Percentiles rank a stretch among this genome's conserved stretches.
Conservation (phyloP, 2,797 vertebrate genomes). For the Lepidocolaptes lacrymiger region DNA sequence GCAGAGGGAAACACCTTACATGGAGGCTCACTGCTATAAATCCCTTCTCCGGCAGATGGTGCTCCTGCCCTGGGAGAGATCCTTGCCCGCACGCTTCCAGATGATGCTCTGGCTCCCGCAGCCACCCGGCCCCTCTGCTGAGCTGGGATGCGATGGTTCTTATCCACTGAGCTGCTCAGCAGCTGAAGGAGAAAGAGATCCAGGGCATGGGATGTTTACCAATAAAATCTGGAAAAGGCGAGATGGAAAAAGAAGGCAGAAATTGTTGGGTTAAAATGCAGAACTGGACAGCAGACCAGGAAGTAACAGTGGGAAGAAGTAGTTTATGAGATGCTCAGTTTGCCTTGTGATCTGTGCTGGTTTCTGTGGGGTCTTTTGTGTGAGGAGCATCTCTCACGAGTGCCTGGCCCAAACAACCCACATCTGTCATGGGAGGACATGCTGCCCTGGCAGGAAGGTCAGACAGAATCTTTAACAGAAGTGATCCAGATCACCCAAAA, state of each 20-base stretch:
- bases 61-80: conserved; percentile 37
- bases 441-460: not conserved
- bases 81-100: fast-evolving
- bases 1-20: fast-evolving
- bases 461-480: not conserved
- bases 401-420: not conserved
- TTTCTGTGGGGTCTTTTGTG: not conserved
- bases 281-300: not conserved
- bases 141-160: not conserved
- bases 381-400: not conserved
- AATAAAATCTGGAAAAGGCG: not conserved
- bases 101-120: not conserved
- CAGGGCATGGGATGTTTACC: not conserved
- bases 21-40: not conserved
- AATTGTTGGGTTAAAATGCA: not conserved
- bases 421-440: fast-evolving
- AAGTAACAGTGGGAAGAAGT: not conserved
- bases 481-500: not conserved
- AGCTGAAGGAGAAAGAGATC: not conserved
- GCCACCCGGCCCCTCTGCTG: not conserved
- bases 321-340: not conserved
- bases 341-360: not conserved
- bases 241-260: not conserved
- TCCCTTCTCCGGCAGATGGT: conserved; percentile 52
- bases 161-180: not conserved